Percentiles rank a stretch among this genome's conserved stretches.
These are phyloP conservation scores for Spermophilus dauricus DNA, from an alignment of 2,113 vertebrate species.

Conservation along the genomic window DNA sequence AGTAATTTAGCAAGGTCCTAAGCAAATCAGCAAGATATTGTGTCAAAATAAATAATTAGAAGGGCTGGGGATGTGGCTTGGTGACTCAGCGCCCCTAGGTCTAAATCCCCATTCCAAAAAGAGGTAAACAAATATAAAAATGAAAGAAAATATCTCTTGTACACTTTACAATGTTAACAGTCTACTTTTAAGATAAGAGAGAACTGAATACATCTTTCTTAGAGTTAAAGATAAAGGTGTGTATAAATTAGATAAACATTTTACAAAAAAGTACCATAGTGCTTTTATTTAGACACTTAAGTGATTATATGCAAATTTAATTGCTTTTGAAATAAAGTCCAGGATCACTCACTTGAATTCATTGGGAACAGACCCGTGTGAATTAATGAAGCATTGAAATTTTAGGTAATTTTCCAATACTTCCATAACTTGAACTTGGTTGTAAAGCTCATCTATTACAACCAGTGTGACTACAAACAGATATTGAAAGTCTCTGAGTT, in stretches of 20 bases:
- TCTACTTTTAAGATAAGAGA: not conserved
- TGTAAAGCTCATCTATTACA: conserved; percentile 59
- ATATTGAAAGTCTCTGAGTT: conserved; percentile 43
- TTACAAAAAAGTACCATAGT: conserved; percentile 20
- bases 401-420: conserved; percentile 69
- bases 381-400: conserved; percentile 67
- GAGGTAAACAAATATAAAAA: not conserved
- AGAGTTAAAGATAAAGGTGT: conserved; percentile 11
- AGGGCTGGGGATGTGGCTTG: too few species aligned
- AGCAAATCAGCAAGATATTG: too few species aligned
- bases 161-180: not conserved
- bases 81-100: too few species aligned
- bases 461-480: conserved; percentile 47
- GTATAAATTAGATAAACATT: conserved; percentile 50
- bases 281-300: conserved; percentile 60
- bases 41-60: too few species aligned
- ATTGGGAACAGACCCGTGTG: conserved; percentile 52
- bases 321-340: conserved; percentile 53
- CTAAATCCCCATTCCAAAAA: not conserved
- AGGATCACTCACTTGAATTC: conserved; percentile 65
- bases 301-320: conserved; percentile 63
- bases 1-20: too few species aligned
- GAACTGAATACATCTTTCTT: conserved; percentile 29
- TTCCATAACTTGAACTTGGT: conserved; percentile 14
- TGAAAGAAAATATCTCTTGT: conserved; percentile 32